A percentile compares a stretch with the other conserved stretches of the same genome.
These are phyloP conservation scores for Stenotaenia linearis DNA, from an alignment of 2,888 invertebrate species.

Conservation along the genomic window DNA sequence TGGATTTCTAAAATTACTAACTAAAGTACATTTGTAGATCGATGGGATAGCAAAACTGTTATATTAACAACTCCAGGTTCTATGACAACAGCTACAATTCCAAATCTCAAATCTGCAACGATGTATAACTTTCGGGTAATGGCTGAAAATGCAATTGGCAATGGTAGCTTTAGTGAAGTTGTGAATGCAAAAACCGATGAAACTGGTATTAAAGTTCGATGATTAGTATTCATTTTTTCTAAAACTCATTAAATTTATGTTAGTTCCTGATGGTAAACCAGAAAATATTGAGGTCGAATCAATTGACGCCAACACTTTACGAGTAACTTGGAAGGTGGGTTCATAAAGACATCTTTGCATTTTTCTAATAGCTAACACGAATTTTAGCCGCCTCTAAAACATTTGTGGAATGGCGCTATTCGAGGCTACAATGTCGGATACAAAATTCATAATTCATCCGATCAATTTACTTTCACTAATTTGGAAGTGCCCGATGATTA, in stretches of 20 bases:
- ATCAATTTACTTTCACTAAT: conserved; percentile 32
- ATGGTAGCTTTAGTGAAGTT: not conserved
- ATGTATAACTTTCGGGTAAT: not conserved
- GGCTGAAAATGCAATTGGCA: conserved; percentile 21
- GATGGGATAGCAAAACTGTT: not conserved
- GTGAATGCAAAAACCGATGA: conserved; percentile 15
- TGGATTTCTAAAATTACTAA: not conserved
- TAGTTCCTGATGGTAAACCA: not conserved
- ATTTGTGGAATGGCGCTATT: conserved; percentile 8
- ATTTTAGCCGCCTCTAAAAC: not conserved
- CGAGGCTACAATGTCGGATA: not conserved
- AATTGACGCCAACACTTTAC: not conserved
- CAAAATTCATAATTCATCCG: not conserved
- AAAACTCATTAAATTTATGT: not conserved
- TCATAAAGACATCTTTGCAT: not conserved
- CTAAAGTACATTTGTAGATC: not conserved
- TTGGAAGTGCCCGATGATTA: conserved; percentile 27
- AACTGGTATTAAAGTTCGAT: not conserved
- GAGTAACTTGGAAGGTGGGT: conserved; percentile 6
- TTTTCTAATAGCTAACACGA: not conserved
- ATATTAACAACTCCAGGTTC: not conserved
- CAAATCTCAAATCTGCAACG: not conserved
- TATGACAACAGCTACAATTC: not conserved
- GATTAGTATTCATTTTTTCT: not conserved
- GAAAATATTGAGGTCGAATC: conserved; percentile 27